A percentile compares a stretch with the other conserved stretches of the same genome.
Evolutionary conservation across 2,113 vertebrate species (phyloP).

Genomic region (Ctenomys sociabilis): DNA sequence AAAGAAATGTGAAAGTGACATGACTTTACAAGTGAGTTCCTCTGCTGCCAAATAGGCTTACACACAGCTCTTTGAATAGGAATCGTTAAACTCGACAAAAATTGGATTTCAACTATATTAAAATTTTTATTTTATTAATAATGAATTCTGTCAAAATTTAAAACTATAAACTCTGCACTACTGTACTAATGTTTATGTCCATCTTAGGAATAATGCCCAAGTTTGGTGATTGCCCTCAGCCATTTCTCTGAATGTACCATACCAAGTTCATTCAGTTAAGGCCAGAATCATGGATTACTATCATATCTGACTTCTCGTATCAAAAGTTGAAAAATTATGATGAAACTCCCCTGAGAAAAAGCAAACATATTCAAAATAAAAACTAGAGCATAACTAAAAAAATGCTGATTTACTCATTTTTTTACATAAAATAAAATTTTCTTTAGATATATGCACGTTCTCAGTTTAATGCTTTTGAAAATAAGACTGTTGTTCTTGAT

Average conservation of each 20-base stretch:
- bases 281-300: neutral
- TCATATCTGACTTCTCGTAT: neutral
- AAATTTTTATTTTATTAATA: slow-evolving; percentile 8
- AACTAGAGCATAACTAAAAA: neutral
- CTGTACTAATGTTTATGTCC: neutral
- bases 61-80: neutral
- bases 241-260: neutral
- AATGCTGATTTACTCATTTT: neutral
- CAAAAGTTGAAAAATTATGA: slow-evolving; percentile 41
- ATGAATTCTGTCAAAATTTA: neutral
- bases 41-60: neutral
- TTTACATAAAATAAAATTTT: slow-evolving; percentile 42
- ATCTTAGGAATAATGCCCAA: neutral
- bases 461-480: slow-evolving; percentile 60
- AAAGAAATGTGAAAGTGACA: neutral
- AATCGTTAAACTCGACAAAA: slow-evolving; percentile 8
- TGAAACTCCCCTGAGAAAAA: neutral
- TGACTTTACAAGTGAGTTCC: neutral
- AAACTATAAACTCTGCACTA: neutral
- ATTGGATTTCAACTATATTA: neutral
- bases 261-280: slow-evolving; percentile 31
- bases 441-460: slow-evolving; percentile 15
- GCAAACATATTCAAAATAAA: neutral
- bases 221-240: neutral
- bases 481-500: slow-evolving; percentile 43